Base-by-base conservation (phyloP, 2,888 invertebrate species). In the Charanyca ferruginea region DNA sequence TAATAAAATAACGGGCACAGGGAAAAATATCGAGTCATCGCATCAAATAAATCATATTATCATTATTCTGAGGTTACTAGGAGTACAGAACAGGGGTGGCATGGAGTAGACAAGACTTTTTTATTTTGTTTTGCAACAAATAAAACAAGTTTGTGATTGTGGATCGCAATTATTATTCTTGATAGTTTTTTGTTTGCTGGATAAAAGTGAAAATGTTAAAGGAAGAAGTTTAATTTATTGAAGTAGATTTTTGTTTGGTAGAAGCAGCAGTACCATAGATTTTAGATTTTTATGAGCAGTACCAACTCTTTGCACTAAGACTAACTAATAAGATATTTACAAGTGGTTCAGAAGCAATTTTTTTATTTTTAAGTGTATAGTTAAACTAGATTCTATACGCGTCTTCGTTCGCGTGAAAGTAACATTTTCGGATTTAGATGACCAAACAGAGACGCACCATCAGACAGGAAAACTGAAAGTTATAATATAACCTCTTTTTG, bases 11-110 rank as follows among this genome's bases (percentile, higher is more conserved):
- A 41, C 54, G 48, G 63, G 38, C 35, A 63, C 55, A 58, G 51
- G 52, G 32, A 66, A 75, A 77, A 64, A 72, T 73, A 78, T 67
- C 61, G 58, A 72, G 73, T 77, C 80, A 84, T 78, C 68, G 70
- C 65, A 71, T 75, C 69, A 70, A 77, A 80, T 79, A 79, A 79
- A 83, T 79, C 73, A 71, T 71, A 74, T 75, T 73, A 73, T 65
- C 65, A 67, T 72, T 72, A 81, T 57, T 73, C 64, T 75, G 69
- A 75, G 63, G 68, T 72, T 58, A 67, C 73, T 68, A 67, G 55
- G 41, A 64, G 32, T 7, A 11, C 8, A 32, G 61, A 45, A 61
- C 32, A 61, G 42, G 41, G 16, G 38, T 45, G 58, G 45, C 18
- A 41, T 65, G 54, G 58, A 53, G 59, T 38, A 11, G 59, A 16